Base-by-base conservation (phyloP, 2,797 vertebrate species). In the Danio albolineatus region DNA sequence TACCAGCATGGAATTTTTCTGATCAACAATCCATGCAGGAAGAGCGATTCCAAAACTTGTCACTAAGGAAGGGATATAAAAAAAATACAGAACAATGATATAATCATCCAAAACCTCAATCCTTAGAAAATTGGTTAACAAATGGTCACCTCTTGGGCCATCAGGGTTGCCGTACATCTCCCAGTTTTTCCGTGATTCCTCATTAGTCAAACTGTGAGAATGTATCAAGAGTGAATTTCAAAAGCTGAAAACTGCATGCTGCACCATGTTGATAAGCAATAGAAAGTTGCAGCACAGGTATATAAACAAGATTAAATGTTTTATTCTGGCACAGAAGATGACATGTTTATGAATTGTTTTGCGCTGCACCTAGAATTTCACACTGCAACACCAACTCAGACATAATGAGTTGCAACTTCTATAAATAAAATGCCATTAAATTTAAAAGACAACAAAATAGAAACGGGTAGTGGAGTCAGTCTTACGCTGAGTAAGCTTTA, bases 1-100 rank as follows among this genome's bases (percentile, higher is more conserved):
- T 91, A 99, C 98, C 95, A 98, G 94, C 95, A 99, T 97, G 4
- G 98, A 99, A 90, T 99, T 99, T 90, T 99, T 99, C 93, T 98
- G 96, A 94, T 99, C 98, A 81, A 99, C 98, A 82, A 99, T 99
- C 98, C 98, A 99, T 73, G 98, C 97, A 83, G 98, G 98, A 80
- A 99, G 92, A 39, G 97, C 98, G 64, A 99, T 99, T 81, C 97
- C 98, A 44, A 99, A 99, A 76, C 96, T 98, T 80, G 97, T 98
- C 61, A 96, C 98, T 99, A 36, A 36, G 39, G 41, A n/a, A 81
- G 48, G 72, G 38, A 59, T 12, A 75, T 54, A 21, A 19, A 5
- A 17, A 51, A 36, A 13, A 46, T 14, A 21, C 14, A 36, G 16
- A 49, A 61, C 17, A 56, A 56, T 28, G 1, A 28, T 28, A 28